Evolutionary conservation across 2,888 invertebrate species (phyloP).

Genomic region (Philereme vetulata): DNA sequence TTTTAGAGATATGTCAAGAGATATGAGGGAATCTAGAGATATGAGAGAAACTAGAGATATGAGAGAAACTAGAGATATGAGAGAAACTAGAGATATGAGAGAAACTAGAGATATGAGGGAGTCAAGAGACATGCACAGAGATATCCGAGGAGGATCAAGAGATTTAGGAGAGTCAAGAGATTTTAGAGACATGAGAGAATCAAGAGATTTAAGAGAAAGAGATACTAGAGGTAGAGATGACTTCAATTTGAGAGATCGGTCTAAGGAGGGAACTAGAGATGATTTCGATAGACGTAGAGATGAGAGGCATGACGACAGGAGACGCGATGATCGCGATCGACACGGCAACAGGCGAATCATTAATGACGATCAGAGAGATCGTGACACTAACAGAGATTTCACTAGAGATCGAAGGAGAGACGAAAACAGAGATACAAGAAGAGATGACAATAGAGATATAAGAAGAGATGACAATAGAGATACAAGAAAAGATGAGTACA

Average conservation of each 20-base stretch:
- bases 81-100: not conserved
- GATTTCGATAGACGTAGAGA: constrained; percentile 45
- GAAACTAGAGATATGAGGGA: constrained; percentile 1
- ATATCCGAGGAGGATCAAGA: constrained; percentile 7
- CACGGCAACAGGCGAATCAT: constrained; percentile 45
- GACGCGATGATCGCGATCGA: constrained; percentile 43
- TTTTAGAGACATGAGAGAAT: constrained; percentile 21
- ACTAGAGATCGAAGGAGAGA: constrained; percentile 47
- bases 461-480: constrained; percentile 56
- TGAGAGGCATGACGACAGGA: constrained; percentile 25
- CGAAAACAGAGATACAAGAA: constrained; percentile 47
- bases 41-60: not conserved
- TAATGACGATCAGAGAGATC: constrained; percentile 36
- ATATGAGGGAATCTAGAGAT: constrained; percentile 38
- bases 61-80: constrained; percentile 1
- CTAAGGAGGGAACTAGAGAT: constrained; percentile 36
- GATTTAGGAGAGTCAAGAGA: constrained; percentile 17
- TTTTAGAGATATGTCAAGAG: constrained; percentile 41
- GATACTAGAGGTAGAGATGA: constrained; percentile 23
- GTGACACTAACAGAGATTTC: constrained; percentile 32
- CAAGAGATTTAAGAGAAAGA: constrained; percentile 19
- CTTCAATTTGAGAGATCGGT: constrained; percentile 18
- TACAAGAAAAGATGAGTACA: constrained; percentile 47
- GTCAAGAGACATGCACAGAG: constrained; percentile 3
- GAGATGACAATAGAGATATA: constrained; percentile 46